phyloP scores from a whole-genome alignment of 2,888 invertebrate genomes.

The Cryptus armator region DNA sequence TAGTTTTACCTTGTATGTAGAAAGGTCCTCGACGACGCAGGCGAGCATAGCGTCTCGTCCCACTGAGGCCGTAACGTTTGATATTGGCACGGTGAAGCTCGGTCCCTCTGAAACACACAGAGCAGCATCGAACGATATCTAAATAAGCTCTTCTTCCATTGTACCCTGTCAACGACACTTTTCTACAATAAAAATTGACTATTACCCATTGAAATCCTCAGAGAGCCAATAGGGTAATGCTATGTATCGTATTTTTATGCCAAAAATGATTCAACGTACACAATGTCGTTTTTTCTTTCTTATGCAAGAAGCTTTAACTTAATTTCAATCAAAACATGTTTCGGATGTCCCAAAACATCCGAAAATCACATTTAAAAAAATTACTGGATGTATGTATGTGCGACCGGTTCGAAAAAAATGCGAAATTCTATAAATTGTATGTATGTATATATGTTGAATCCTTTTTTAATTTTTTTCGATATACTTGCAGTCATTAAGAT shows the following conservation, averaged over 20 bases:
- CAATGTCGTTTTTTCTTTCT: too few relatives aligned
- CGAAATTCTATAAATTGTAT: too few relatives aligned
- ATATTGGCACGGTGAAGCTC: constrained; percentile 92
- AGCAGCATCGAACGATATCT: constrained; percentile 68
- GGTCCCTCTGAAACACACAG: constrained; percentile 90
- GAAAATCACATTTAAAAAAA: too few relatives aligned
- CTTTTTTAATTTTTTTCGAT: too few relatives aligned
- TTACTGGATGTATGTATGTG: too few relatives aligned
- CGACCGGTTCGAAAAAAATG: too few relatives aligned
- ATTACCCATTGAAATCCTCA: constrained; percentile 32
- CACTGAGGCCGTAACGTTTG: constrained; percentile 94
- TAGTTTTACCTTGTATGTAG: constrained; percentile 91
- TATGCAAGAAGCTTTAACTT: too few relatives aligned
- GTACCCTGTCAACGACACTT: constrained; percentile 15
- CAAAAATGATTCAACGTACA: too few relatives aligned
- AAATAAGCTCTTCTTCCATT: constrained; percentile 64
- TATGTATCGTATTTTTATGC: neutral
- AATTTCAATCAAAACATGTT: too few relatives aligned
- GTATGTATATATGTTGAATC: too few relatives aligned
- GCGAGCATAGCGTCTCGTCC: constrained; percentile 93
- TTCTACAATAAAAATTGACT: constrained; percentile 30
- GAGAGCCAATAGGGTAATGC: constrained; percentile 51
- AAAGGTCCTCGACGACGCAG: constrained; percentile 94
- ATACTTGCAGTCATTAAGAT: too few relatives aligned
- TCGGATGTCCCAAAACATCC: too few relatives aligned